phyloP scores from a whole-genome alignment of 2,888 invertebrate species.

The Tetramorium bicarinatum region DNA sequence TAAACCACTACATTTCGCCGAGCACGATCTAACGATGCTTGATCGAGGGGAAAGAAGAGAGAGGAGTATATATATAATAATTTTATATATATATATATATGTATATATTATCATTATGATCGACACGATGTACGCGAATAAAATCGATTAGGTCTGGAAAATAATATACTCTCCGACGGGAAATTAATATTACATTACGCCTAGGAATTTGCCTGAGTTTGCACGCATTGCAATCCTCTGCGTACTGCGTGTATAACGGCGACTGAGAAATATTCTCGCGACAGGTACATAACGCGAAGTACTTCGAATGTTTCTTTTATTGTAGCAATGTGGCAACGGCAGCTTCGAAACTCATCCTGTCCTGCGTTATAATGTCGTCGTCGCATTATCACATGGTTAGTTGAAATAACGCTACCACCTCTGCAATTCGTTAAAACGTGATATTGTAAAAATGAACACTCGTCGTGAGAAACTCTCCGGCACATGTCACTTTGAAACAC shows the following conservation, averaged over 20 bases:
- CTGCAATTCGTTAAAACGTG: conserved; percentile 28
- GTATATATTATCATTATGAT: conserved; percentile 40
- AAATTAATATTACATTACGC: conserved; percentile 64
- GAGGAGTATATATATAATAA: conserved; percentile 65
- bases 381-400: conserved; percentile 70
- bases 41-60: not conserved
- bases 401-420: conserved; percentile 53
- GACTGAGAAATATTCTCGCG: conserved; percentile 48
- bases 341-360: conserved; percentile 66
- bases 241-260: conserved; percentile 52
- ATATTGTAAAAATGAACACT: conserved; percentile 57
- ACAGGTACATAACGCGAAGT: conserved; percentile 51
- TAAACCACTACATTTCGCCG: conserved; percentile 34
- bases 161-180: conserved; percentile 68
- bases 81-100: conserved; percentile 54
- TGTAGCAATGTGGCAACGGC: conserved; percentile 66
- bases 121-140: conserved; percentile 58
- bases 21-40: conserved; percentile 44
- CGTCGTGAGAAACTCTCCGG: not conserved
- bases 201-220: conserved; percentile 63
- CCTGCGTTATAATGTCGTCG: conserved; percentile 40
- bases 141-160: conserved; percentile 68
- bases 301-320: conserved; percentile 38
- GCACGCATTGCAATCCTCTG: conserved; percentile 61
- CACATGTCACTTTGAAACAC: conserved; percentile 31